A percentile compares a stretch with the other conserved stretches of the same genome.
Evolutionary conservation across 2,888 invertebrate species (phyloP).

Genomic region (Sinohyriopsis cumingii): DNA sequence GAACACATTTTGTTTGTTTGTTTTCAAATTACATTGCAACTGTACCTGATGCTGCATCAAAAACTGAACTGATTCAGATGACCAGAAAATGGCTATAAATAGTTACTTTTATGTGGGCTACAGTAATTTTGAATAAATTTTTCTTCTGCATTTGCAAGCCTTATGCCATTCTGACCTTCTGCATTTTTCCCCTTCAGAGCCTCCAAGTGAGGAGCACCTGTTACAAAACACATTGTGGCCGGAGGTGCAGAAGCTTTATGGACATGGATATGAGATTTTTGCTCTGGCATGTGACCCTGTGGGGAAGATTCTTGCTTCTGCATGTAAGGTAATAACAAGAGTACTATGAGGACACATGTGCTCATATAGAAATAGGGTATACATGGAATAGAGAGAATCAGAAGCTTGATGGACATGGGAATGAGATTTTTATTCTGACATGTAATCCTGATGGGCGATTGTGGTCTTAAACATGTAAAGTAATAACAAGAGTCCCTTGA

Average conservation of each 20-base stretch:
- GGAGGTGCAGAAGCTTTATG: conserved; percentile 94
- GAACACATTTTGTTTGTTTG: too few relatives aligned
- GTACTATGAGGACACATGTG: neutral
- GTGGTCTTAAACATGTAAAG: too few relatives aligned
- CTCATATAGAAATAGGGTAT: neutral
- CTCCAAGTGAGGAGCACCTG: conserved; percentile 93
- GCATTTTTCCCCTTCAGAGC: conserved; percentile 75
- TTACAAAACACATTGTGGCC: conserved; percentile 97
- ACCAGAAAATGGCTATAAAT: neutral
- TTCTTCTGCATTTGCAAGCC: neutral
- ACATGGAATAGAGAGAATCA: conserved; percentile 71
- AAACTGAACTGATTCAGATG: too few relatives aligned
- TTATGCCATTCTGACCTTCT: neutral
- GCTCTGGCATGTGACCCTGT: conserved; percentile 81
- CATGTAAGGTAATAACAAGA: conserved; percentile 78
- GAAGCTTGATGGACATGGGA: conserved; percentile 97
- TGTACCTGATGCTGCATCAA: too few relatives aligned
- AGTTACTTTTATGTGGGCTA: neutral
- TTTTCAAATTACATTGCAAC: too few relatives aligned
- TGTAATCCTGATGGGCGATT: conserved; percentile 78
- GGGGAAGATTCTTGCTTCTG: conserved; percentile 86
- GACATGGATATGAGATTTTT: conserved; percentile 96
- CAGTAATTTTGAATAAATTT: neutral
- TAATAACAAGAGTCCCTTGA: too few relatives aligned
- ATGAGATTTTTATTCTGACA: conserved; percentile 87